Percentiles rank a stretch among this genome's conserved stretches.
These are phyloP conservation scores for Motacilla tschutschensis DNA, from an alignment of 2,113 vertebrate genomes.

Conservation along the genomic window DNA sequence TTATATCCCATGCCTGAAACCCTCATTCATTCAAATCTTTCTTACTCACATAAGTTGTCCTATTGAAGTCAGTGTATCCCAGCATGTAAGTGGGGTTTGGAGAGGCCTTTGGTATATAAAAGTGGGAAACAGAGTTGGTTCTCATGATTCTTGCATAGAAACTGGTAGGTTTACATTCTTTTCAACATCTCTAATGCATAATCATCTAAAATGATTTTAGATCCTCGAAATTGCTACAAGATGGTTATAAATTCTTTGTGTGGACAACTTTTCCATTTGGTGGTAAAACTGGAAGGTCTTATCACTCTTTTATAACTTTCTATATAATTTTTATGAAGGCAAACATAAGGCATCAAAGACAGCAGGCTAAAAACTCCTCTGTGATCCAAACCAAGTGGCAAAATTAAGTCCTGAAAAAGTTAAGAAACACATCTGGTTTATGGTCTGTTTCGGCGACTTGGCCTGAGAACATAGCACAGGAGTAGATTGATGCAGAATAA, in stretches of 20 bases:
- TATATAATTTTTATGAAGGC: conserved; percentile 77
- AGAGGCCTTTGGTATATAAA: background rate
- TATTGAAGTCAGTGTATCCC: conserved; percentile 37
- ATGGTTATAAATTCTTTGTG: conserved; percentile 74
- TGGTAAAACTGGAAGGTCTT: conserved; percentile 72
- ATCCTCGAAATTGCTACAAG: conserved; percentile 71
- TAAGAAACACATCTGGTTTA: conserved; percentile 67
- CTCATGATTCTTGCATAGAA: conserved; percentile 52
- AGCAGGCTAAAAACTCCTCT: conserved; percentile 47
- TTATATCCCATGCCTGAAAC: conserved; percentile 23
- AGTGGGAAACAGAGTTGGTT: background rate
- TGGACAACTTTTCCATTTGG: conserved; percentile 72
- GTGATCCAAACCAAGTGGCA: conserved; percentile 68
- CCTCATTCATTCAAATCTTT: conserved; percentile 16
- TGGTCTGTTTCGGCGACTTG: conserved; percentile 55
- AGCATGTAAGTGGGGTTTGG: conserved; percentile 11
- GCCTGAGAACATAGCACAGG: conserved; percentile 63
- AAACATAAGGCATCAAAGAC: conserved; percentile 73
- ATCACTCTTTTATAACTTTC: conserved; percentile 74
- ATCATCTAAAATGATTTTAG: conserved; percentile 64
- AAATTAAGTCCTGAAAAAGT: conserved; percentile 56
- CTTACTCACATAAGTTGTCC: conserved; percentile 7
- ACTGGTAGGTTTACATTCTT: conserved; percentile 59
- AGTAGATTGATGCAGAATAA: conserved; percentile 50
- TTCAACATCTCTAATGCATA: conserved; percentile 56